Percentiles rank a stretch among this genome's conserved stretches.
Evolutionary conservation across 2,888 invertebrate genomes (phyloP).

Genomic region (Icerya purchasi): DNA sequence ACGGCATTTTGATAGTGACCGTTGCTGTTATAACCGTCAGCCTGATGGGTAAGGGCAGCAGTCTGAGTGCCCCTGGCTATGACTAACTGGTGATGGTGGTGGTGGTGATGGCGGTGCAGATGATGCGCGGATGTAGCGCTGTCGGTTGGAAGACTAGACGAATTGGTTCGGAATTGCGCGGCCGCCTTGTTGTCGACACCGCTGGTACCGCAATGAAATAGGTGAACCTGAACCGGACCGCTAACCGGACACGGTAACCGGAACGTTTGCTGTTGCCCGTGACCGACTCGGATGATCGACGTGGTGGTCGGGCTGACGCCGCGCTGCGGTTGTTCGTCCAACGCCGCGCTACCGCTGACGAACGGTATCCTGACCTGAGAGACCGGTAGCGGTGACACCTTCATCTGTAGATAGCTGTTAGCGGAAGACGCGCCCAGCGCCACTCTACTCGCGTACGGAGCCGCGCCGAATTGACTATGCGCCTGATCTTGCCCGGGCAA

Average conservation of each 20-base stretch:
- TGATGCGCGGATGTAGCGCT: slow-evolving; percentile 14
- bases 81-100: slow-evolving; percentile 17
- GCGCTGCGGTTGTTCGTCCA: background rate
- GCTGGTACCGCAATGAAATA: slow-evolving; percentile 23
- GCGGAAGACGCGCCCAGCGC: background rate
- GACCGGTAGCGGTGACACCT: background rate
- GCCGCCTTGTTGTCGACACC: slow-evolving; percentile 27
- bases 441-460: background rate
- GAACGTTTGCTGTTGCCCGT: slow-evolving; percentile 27
- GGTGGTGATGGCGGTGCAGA: slow-evolving; percentile 12
- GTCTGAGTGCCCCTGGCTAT: slow-evolving; percentile 22
- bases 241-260: slow-evolving; percentile 27
- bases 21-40: too few species aligned
- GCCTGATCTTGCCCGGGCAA: background rate
- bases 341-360: background rate
- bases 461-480: background rate
- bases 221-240: slow-evolving; percentile 27
- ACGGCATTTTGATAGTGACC: slow-evolving; percentile 3
- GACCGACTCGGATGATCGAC: slow-evolving; percentile 20
- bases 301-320: slow-evolving; percentile 8
- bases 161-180: slow-evolving; percentile 23
- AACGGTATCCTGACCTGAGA: too few species aligned
- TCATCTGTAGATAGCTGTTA: background rate
- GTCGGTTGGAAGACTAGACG: slow-evolving; percentile 12
- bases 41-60: slow-evolving; percentile 17